A percentile compares a stretch with the other conserved stretches of the same genome.
phyloP scores from a whole-genome alignment of 1,140 invertebrate genomes.

The Caenorhabditis inopinata region DNA sequence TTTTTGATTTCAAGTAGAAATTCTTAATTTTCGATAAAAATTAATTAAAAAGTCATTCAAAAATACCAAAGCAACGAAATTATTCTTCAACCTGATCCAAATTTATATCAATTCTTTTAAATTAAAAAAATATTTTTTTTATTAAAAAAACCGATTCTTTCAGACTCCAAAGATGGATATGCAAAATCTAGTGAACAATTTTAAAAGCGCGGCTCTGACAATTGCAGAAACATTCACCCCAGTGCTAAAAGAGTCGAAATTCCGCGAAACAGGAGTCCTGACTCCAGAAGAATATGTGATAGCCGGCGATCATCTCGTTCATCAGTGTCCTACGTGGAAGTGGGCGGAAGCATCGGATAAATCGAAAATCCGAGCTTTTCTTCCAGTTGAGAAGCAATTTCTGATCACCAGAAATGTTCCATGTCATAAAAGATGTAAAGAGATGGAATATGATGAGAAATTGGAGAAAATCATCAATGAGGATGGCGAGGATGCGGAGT shows the following conservation, averaged over 20 bases:
- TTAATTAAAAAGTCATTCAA: background rate
- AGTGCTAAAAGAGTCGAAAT: conserved; percentile 95
- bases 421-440: conserved; percentile 69
- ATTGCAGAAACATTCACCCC: conserved; percentile 95
- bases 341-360: conserved; percentile 87
- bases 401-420: conserved; percentile 85
- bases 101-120: background rate
- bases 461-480: conserved; percentile 71
- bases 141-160: background rate
- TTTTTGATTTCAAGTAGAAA: background rate
- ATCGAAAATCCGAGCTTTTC: conserved; percentile 67
- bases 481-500: conserved; percentile 71
- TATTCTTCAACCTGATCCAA: background rate
- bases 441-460: conserved; percentile 86
- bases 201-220: conserved; percentile 88
- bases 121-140: too few species aligned
- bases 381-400: conserved; percentile 85
- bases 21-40: background rate
- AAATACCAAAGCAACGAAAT: background rate
- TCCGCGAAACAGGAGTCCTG: conserved; percentile 93
- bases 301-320: conserved; percentile 95
- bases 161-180: conserved; percentile 69
- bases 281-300: conserved; percentile 91
- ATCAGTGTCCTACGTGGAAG: conserved; percentile 99
- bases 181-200: conserved; percentile 90